phyloP scores from a whole-genome alignment of 1,140 invertebrate species.

The Agraylea sexmaculata region DNA sequence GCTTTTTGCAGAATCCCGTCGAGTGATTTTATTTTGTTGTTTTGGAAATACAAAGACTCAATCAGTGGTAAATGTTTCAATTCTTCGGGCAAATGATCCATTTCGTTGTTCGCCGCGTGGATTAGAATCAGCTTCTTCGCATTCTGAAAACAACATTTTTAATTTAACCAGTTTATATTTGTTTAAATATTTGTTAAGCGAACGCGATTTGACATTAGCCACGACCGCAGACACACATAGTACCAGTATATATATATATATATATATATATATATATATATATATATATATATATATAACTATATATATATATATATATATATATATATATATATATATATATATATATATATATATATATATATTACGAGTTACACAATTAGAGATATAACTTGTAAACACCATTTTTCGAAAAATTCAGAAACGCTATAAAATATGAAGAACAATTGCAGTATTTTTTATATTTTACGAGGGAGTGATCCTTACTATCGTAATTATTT shows the following conservation, averaged over 20 bases:
- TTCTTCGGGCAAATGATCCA: slow-evolving; percentile 55
- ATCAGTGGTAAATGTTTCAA: slow-evolving; percentile 51
- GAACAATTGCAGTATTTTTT: background rate
- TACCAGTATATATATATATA: no score
- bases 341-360: no score
- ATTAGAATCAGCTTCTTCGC: slow-evolving; percentile 52
- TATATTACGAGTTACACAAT: no score
- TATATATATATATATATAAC: no score
- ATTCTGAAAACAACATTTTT: slow-evolving; percentile 33
- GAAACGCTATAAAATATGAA: background rate
- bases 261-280: no score
- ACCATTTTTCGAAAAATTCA: background rate
- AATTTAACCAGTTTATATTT: no score
- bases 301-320: no score
- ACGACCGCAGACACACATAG: no score
- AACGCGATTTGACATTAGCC: no score
- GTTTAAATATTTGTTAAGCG: no score
- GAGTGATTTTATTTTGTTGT: slow-evolving; percentile 55
- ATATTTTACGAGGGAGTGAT: background rate
- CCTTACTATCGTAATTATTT: background rate
- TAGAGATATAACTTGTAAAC: no score
- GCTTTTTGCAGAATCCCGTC: slow-evolving; percentile 57
- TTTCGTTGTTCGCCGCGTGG: slow-evolving; percentile 56
- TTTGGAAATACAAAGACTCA: slow-evolving; percentile 55
- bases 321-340: no score